Evolutionary conservation across 2,888 invertebrate species (phyloP).

Genomic region (Parapristionchus giblindavisi): DNA sequence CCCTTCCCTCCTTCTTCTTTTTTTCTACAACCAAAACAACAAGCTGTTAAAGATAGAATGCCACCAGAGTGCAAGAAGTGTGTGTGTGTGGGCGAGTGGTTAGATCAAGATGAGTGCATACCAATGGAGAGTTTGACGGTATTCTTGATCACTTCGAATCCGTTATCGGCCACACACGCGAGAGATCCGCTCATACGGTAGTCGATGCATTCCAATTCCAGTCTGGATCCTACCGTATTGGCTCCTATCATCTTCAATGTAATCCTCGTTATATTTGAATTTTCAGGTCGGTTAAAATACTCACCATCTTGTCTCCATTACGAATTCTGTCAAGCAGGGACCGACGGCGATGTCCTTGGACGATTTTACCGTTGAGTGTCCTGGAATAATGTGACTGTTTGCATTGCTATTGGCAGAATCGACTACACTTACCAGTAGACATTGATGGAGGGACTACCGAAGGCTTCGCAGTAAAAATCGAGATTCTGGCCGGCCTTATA

Average conservation of each 20-base stretch:
- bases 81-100: neutral
- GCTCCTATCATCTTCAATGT: conserved; percentile 25
- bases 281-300: neutral
- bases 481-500: neutral
- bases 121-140: conserved; percentile 17
- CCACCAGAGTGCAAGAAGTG: neutral
- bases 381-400: neutral
- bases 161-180: conserved; percentile 21
- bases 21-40: no score
- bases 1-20: neutral
- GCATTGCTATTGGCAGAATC: neutral
- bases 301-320: conserved; percentile 15
- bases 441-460: conserved; percentile 19
- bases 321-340: conserved; percentile 8
- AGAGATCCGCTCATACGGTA: conserved; percentile 9
- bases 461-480: conserved; percentile 27
- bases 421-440: conserved; percentile 24
- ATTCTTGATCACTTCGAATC: neutral
- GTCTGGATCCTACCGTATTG: neutral
- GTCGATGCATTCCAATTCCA: conserved; percentile 22
- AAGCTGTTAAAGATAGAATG: no score
- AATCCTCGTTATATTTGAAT: neutral
- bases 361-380: conserved; percentile 26
- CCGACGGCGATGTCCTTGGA: conserved; percentile 11
- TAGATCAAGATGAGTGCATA: neutral